Conservation (phyloP, 2,113 vertebrate genomes). For the Isichthys henryi region DNA sequence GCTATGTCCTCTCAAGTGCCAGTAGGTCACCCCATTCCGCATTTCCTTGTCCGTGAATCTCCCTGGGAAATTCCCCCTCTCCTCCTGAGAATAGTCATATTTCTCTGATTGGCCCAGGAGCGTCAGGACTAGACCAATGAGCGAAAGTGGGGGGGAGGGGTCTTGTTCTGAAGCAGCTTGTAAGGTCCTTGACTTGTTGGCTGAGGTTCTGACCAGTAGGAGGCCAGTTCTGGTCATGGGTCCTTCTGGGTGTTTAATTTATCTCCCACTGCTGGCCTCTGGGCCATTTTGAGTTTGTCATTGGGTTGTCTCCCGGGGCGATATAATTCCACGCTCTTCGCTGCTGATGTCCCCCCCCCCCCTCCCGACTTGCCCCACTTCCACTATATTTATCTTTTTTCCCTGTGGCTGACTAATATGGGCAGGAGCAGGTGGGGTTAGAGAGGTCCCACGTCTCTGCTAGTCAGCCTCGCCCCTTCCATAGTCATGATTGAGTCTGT, state of each 20-base stretch:
- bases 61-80: slow-evolving; percentile 16
- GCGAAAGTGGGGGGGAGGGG: neutral
- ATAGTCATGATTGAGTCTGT: slow-evolving; percentile 55
- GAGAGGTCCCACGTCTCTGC: slow-evolving; percentile 36
- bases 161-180: neutral
- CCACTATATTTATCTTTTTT: slow-evolving; percentile 55
- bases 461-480: slow-evolving; percentile 38
- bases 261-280: neutral
- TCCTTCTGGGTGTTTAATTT: neutral
- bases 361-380: slow-evolving; percentile 21
- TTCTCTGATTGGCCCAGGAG: slow-evolving; percentile 11
- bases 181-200: neutral
- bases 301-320: slow-evolving; percentile 23
- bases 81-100: slow-evolving; percentile 32
- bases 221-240: neutral
- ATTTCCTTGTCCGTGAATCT: neutral
- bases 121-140: slow-evolving; percentile 24
- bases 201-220: neutral
- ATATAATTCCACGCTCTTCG: neutral
- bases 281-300: neutral
- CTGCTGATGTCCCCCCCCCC: neutral
- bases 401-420: slow-evolving; percentile 54
- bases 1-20: neutral
- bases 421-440: slow-evolving; percentile 32
- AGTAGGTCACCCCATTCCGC: neutral